phyloP scores from a whole-genome alignment of 2,113 vertebrate genomes.

The Rhinoderma darwinii region DNA sequence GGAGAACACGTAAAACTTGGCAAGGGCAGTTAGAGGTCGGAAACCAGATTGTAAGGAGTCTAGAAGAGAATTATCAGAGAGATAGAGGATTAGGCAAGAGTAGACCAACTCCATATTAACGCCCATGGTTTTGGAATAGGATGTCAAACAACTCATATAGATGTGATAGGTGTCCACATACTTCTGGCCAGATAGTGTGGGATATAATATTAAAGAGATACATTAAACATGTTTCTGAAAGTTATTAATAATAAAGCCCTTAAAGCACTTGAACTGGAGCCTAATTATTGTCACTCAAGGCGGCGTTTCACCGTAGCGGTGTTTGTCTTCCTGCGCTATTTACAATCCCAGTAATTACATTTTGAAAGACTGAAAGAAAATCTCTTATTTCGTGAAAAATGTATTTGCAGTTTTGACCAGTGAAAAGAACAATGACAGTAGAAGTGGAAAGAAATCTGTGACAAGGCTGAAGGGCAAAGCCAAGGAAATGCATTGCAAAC shows the following conservation, averaged over 20 bases:
- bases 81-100: too few species aligned
- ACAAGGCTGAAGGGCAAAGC: conserved; percentile 51
- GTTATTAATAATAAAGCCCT: not conserved
- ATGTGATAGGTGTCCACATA: too few species aligned
- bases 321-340: conserved; percentile 39
- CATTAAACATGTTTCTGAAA: not conserved
- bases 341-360: conserved; percentile 33
- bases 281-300: not conserved
- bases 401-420: conserved; percentile 17
- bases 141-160: too few species aligned
- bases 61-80: too few species aligned
- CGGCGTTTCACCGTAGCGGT: not conserved
- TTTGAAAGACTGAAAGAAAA: conserved; percentile 23
- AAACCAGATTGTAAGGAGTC: too few species aligned
- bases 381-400: conserved; percentile 17
- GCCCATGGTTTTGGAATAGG: too few species aligned
- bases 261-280: not conserved
- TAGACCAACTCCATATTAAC: too few species aligned
- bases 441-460: not conserved
- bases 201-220: not conserved
- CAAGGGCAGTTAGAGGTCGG: too few species aligned
- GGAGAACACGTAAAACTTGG: too few species aligned
- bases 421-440: conserved; percentile 48
- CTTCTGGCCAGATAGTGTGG: too few species aligned
- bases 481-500: conserved; percentile 39